Percentiles rank a stretch among this genome's conserved stretches.
Evolutionary conservation across 2,888 invertebrate species (phyloP).

Genomic region (Aphidius colemani): DNA sequence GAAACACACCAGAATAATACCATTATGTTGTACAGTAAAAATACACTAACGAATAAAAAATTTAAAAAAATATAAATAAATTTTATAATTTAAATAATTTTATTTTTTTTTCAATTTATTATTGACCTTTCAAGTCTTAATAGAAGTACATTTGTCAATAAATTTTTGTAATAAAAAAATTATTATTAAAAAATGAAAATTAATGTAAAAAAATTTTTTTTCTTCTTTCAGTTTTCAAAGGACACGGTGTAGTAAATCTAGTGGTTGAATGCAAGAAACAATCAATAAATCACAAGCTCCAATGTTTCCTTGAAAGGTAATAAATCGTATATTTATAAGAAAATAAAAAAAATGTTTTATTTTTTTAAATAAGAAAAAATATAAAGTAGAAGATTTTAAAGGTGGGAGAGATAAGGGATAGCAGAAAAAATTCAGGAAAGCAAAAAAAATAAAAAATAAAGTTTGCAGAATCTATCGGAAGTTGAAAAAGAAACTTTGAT

Average conservation of each 20-base stretch:
- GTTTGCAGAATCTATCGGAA: neutral
- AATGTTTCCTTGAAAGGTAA: conserved; percentile 14
- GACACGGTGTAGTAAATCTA: conserved; percentile 18
- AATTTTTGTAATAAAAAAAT: neutral
- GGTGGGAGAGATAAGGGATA: neutral
- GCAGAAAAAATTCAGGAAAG: neutral
- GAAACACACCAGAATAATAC: neutral
- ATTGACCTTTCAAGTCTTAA: too few species aligned
- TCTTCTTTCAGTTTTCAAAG: too few species aligned
- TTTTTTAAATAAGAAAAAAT: conserved; percentile 1
- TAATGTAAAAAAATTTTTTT: too few species aligned
- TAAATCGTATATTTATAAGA: conserved; percentile 21
- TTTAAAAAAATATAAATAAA: too few species aligned
- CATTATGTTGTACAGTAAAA: neutral
- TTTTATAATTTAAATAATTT: too few species aligned
- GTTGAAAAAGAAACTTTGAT: conserved; percentile 15
- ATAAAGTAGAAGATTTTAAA: conserved; percentile 1
- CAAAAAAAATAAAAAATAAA: conserved; percentile 10
- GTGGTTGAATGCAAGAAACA: conserved; percentile 21
- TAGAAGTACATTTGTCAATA: too few species aligned
- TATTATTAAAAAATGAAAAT: neutral
- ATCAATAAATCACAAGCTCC: conserved; percentile 25
- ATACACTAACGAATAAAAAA: neutral
- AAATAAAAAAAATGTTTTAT: conserved; percentile 5
- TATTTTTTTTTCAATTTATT: too few species aligned